Evolutionary conservation across 2,888 invertebrate species (phyloP).

Genomic region (Drosophila nr. perissopoda): DNA sequence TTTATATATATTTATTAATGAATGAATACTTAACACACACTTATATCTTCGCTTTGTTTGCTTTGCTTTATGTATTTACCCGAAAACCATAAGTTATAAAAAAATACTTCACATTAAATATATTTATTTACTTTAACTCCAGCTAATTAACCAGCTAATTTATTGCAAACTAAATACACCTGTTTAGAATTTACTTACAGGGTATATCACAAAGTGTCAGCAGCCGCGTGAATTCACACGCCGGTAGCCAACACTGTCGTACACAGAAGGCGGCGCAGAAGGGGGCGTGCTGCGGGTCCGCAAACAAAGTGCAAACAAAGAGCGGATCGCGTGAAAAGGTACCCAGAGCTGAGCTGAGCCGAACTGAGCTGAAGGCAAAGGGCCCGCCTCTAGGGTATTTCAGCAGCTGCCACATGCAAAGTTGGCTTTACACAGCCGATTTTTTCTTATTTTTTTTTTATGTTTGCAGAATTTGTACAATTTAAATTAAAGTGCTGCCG

Average conservation of each 20-base stretch:
- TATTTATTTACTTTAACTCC: background rate
- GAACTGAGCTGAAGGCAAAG: constrained; percentile 41
- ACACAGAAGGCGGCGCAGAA: constrained; percentile 11
- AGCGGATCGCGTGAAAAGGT: constrained; percentile 70
- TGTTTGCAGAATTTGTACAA: constrained; percentile 67
- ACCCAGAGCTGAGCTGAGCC: constrained; percentile 19
- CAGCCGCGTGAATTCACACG: constrained; percentile 75
- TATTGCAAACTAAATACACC: constrained; percentile 7
- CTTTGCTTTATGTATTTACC: background rate
- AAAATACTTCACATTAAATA: background rate
- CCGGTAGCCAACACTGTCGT: constrained; percentile 38
- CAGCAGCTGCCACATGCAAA: constrained; percentile 49
- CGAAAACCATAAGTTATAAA: background rate
- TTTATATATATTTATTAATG: background rate
- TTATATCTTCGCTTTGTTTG: rapidly evolving
- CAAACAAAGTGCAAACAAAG: constrained; percentile 76
- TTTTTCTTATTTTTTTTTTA: constrained; percentile 3
- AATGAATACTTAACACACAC: background rate
- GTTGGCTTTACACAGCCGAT: constrained; percentile 36
- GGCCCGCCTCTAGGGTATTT: constrained; percentile 48
- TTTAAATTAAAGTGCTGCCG: constrained; percentile 70
- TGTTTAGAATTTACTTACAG: background rate
- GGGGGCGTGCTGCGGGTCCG: constrained; percentile 24
- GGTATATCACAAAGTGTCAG: constrained; percentile 67
- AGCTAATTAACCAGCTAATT: background rate